Percentiles rank a stretch among this genome's conserved stretches.
These are phyloP conservation scores for Empidonax alnorum DNA, from an alignment of 2,113 vertebrate species.

Conservation along the genomic window DNA sequence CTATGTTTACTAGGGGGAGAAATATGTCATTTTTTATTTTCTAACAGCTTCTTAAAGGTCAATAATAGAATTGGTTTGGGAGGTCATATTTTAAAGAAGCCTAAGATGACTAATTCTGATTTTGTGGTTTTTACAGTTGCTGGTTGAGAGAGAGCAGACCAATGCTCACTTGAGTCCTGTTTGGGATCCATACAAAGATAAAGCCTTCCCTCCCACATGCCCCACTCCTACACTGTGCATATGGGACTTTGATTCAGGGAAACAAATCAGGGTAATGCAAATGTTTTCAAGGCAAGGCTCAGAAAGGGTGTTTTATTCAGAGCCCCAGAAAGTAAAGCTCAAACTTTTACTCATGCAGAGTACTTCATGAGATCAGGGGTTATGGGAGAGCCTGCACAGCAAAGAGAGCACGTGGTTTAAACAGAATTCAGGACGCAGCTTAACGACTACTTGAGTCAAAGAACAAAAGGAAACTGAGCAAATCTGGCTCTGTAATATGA, in stretches of 20 bases:
- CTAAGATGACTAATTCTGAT: background rate
- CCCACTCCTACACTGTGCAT: background rate
- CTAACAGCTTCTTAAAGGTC: background rate
- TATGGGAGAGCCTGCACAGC: background rate
- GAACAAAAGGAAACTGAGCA: background rate
- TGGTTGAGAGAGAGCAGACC: background rate
- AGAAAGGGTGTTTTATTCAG: background rate
- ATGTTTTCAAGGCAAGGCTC: background rate
- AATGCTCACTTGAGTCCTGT: background rate
- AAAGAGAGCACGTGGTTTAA: background rate
- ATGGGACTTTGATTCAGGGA: background rate
- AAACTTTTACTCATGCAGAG: accelerated
- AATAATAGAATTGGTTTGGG: background rate
- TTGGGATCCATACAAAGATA: background rate
- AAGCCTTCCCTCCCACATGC: background rate
- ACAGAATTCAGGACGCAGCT: background rate
- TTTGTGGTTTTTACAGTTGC: background rate
- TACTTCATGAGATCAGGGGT: background rate
- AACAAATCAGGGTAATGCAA: background rate
- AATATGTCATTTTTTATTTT: background rate
- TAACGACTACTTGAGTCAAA: background rate
- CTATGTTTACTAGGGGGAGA: background rate
- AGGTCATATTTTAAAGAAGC: background rate
- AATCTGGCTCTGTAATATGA: background rate
- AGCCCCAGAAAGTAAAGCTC: background rate